Evolutionary conservation across 2,113 vertebrate genomes (phyloP), one percentile per base, ranked within the genome.

Genomic region (Atrichornis clamosus): DNA sequence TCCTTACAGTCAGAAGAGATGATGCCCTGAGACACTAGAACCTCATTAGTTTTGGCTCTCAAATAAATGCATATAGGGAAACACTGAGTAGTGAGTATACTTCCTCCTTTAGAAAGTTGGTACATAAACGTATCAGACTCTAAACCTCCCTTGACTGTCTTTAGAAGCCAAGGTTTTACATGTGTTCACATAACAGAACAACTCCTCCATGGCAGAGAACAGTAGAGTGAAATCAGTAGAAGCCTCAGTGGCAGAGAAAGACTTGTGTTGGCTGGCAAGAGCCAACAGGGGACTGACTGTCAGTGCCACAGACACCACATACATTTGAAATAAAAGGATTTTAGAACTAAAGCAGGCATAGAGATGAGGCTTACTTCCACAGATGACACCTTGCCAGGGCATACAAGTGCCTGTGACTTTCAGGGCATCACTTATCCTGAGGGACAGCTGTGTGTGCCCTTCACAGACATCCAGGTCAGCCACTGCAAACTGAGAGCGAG

Each of bases 401-500:
- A 4, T 9, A 19, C 10, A 21, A 10, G 6, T 32, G 44, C 33
- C 35, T 42, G 11, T 1, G 7, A 21, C 27, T 41, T 88, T 76
- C 11, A 32, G 20, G 15, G 30, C 33, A 39, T 7, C 2, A 0
- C 26, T 50, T 35, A 7, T 39, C 23, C 55, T 26, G 9, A 15
- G 22, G 32, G 32, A 19, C 5, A 27, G 2, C 4, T 1, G 1
- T 17, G 68, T 5, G 39, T 85, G 62, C 21, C 30, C 12, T 32
- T 30, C 55, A 19, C 11, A 56, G 21, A 9, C 2, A 3, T 20
- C 18, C 18, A 15, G 21, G 6, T 2, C 4, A 10, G 20, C 6
- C 35, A 18, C 35, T 1, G 3, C 32, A 46, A 30, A 49, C 13
- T 4, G 35, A 67, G 10, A 39, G 2, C 1, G 2, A 56, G 42